Conservation (phyloP, 1,140 invertebrate genomes). For the Stegodyphus mimosarum region DNA sequence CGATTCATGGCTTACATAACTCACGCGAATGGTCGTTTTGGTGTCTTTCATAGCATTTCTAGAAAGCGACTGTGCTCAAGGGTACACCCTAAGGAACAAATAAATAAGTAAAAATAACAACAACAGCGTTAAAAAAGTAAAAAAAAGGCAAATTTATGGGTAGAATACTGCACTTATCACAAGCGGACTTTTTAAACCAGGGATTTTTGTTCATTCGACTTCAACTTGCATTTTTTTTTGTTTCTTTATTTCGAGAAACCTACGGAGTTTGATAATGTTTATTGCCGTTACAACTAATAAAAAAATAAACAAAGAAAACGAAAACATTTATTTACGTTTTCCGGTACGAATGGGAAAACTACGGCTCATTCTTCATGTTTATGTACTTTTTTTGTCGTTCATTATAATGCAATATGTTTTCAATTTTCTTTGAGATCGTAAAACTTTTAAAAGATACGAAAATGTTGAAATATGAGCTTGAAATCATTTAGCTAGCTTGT, state of each 20-base stretch:
- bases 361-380: neutral
- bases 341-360: conserved; percentile 21
- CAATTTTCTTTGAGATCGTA: conserved; percentile 45
- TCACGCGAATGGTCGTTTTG: conserved; percentile 24
- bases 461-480: conserved; percentile 29
- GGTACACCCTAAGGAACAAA: conserved; percentile 30
- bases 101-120: conserved; percentile 26
- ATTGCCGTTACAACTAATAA: no score
- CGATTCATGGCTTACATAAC: conserved; percentile 26
- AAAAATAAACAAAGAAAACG: conserved; percentile 4
- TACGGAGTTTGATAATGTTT: no score
- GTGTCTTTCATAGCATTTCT: conserved; percentile 16
- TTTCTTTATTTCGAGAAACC: no score
- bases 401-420: conserved; percentile 50
- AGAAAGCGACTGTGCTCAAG: neutral
- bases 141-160: no score
- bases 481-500: conserved; percentile 31
- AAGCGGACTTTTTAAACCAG: no score
- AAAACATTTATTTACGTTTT: conserved; percentile 41
- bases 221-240: no score
- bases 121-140: neutral
- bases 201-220: no score
- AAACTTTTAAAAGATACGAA: conserved; percentile 33
- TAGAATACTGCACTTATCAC: no score
- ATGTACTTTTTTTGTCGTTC: conserved; percentile 6